Evolutionary conservation across 2,888 invertebrate genomes (phyloP).

Genomic region (Tiphia femorata): DNA sequence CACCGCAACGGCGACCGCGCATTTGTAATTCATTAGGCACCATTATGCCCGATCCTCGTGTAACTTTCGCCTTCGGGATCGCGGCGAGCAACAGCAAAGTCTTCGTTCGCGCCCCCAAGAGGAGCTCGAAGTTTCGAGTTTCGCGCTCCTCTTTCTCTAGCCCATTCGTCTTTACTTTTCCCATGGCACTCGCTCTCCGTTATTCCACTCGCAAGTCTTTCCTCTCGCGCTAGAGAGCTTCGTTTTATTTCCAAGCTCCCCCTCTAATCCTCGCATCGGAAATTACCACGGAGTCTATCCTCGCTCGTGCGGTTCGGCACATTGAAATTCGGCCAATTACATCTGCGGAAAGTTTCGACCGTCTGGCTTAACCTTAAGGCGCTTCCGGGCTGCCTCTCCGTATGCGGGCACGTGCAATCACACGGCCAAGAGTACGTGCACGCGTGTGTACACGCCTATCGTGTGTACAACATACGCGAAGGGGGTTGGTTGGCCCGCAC

Average conservation of each 20-base stretch:
- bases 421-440: background rate
- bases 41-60: background rate
- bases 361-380: constrained; percentile 7
- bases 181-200: too few species aligned
- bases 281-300: constrained; percentile 14
- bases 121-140: too few species aligned
- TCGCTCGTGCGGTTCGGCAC: constrained; percentile 28
- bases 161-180: too few species aligned
- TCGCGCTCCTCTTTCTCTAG: too few species aligned
- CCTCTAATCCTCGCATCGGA: too few species aligned
- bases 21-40: background rate
- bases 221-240: too few species aligned
- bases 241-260: too few species aligned
- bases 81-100: too few species aligned
- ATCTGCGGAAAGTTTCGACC: constrained; percentile 43
- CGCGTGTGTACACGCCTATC: background rate
- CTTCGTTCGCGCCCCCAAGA: too few species aligned
- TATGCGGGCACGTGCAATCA: background rate
- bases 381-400: background rate
- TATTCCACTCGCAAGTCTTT: too few species aligned
- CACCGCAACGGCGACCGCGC: background rate
- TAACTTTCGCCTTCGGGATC: background rate
- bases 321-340: constrained; percentile 59
- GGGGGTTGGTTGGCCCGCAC: constrained; percentile 11
- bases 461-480: background rate